Evolutionary conservation across 2,888 invertebrate species (phyloP).

Genomic region (Frankliniella fusca): DNA sequence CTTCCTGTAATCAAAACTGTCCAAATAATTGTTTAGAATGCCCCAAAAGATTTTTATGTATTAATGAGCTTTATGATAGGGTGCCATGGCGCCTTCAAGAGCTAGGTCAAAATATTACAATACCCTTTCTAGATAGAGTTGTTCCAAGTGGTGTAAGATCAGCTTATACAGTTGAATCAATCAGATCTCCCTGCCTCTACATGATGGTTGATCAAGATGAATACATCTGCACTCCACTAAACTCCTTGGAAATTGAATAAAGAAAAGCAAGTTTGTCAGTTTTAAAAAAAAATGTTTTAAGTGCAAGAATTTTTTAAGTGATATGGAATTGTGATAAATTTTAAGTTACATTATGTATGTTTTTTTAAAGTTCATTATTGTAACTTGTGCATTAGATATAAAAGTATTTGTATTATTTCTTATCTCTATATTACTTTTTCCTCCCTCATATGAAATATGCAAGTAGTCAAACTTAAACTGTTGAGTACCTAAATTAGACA

Average conservation of each 20-base stretch:
- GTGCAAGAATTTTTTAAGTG: too few species aligned
- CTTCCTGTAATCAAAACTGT: neutral
- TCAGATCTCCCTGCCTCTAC: neutral
- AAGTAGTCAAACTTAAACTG: too few species aligned
- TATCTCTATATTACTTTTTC: too few species aligned
- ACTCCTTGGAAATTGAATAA: conserved; percentile 11
- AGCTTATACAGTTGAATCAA: neutral
- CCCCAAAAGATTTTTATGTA: neutral
- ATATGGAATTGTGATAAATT: too few species aligned
- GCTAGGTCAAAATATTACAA: neutral
- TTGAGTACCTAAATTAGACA: too few species aligned
- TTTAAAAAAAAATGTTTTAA: too few species aligned
- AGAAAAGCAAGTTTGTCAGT: too few species aligned
- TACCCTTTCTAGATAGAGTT: neutral
- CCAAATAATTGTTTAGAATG: neutral
- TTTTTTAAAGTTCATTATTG: too few species aligned
- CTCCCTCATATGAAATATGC: too few species aligned
- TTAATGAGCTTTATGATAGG: neutral
- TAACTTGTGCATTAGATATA: too few species aligned
- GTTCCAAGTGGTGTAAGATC: neutral
- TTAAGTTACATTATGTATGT: too few species aligned
- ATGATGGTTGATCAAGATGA: neutral
- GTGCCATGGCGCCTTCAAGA: neutral
- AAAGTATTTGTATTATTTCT: too few species aligned
- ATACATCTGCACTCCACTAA: neutral